Conservation (phyloP, 2,113 vertebrate genomes). For the Corythornis vintsioides region DNA sequence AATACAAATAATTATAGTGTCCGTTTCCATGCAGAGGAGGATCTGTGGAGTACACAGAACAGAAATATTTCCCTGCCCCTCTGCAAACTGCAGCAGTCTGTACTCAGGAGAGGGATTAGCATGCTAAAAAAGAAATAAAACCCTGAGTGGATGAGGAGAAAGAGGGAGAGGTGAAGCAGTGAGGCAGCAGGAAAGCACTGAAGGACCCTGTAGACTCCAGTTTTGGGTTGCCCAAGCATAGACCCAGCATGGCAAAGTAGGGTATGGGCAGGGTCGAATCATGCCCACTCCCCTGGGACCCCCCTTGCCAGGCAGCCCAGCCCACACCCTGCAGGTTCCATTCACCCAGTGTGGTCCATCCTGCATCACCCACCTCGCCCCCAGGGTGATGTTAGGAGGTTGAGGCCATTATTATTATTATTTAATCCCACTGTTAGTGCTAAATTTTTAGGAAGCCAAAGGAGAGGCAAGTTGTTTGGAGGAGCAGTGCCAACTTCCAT, state of each 20-base stretch:
- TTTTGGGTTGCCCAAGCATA: not conserved
- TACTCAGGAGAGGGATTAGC: constrained; percentile 51
- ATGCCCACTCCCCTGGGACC: not conserved
- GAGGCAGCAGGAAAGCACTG: not conserved
- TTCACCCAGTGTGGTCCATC: not conserved
- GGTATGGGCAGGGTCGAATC: rapidly evolving
- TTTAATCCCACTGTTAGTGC: not conserved
- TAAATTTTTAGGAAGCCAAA: not conserved
- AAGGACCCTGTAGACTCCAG: rapidly evolving
- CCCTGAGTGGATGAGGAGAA: not conserved
- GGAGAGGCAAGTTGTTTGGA: not conserved
- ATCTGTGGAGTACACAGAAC: constrained; percentile 66
- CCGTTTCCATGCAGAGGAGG: constrained; percentile 65
- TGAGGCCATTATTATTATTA: not conserved
- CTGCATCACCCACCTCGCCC: not conserved
- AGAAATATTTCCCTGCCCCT: constrained; percentile 59
- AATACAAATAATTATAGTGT: constrained; percentile 48
- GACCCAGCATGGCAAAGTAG: not conserved
- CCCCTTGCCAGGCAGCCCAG: not conserved
- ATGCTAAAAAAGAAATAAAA: constrained; percentile 14
- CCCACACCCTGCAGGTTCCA: not conserved
- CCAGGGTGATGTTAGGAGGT: not conserved
- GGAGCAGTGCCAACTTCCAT: not conserved
- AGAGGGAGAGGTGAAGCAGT: not conserved
- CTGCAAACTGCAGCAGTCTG: constrained; percentile 51